phyloP scores from a whole-genome alignment of 2,797 vertebrate genomes.

The Parotocinclus haroldoi region DNA sequence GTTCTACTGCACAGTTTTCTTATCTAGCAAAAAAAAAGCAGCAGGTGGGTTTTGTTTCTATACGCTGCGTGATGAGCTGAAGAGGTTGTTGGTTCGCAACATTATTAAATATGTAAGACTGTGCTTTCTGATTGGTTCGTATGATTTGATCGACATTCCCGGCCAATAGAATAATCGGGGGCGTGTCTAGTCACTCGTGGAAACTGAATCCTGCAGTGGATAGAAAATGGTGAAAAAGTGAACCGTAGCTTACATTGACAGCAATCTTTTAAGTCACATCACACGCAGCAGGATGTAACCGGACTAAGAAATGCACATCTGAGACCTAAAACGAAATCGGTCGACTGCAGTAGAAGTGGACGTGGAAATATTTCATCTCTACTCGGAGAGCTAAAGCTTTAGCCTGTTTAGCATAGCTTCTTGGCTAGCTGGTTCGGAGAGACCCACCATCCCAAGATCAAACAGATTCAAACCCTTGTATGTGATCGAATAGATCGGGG shows the following conservation, averaged over 20 bases:
- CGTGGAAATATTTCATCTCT: background rate
- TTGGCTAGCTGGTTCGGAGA: conserved; percentile 31
- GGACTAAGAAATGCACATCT: background rate
- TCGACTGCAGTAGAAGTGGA: too few relatives aligned
- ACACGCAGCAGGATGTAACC: conserved; percentile 19
- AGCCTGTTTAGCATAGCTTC: conserved; percentile 15
- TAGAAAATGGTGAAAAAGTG: conserved; percentile 32
- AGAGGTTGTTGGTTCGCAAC: conserved; percentile 9
- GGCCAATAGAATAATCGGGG: conserved; percentile 32
- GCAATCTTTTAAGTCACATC: background rate
- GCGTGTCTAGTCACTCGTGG: conserved; percentile 41
- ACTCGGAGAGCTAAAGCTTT: conserved; percentile 2
- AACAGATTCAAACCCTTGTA: conserved; percentile 39
- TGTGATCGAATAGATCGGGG: conserved; percentile 27
- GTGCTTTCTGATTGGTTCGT: conserved; percentile 27
- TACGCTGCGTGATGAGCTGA: background rate
- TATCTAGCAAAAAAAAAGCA: too few relatives aligned
- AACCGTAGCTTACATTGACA: conserved; percentile 24
- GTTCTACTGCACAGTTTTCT: too few relatives aligned
- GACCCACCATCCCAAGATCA: conserved; percentile 33
- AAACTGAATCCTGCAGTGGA: conserved; percentile 42
- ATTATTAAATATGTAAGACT: background rate
- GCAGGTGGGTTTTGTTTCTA: background rate
- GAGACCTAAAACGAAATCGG: too few relatives aligned
- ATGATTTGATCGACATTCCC: conserved; percentile 1